Percentiles rank a stretch among this genome's conserved stretches.
Evolutionary conservation across 2,888 invertebrate species (phyloP).

Genomic region (Drosophila leonis): DNA sequence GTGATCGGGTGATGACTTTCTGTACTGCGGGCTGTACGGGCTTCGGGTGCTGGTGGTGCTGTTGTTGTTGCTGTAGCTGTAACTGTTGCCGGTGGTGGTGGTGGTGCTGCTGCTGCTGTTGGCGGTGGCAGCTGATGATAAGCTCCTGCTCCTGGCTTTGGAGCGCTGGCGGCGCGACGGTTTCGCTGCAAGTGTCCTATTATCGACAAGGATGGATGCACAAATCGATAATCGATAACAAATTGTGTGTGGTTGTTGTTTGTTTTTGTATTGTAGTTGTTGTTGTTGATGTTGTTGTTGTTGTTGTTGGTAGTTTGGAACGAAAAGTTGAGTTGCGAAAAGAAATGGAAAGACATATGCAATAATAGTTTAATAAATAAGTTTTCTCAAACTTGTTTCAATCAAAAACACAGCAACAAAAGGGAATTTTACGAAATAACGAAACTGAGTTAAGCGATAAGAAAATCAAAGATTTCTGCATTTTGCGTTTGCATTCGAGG

Average conservation of each 20-base stretch:
- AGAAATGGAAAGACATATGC: slow-evolving; percentile 77
- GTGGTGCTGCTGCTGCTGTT: slow-evolving; percentile 51
- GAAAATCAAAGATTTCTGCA: slow-evolving; percentile 45
- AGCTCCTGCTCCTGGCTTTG: slow-evolving; percentile 80
- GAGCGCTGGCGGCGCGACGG: slow-evolving; percentile 65
- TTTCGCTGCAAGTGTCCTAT: slow-evolving; percentile 82
- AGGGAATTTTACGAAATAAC: slow-evolving; percentile 55
- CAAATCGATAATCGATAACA: slow-evolving; percentile 33
- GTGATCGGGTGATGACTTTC: slow-evolving; percentile 82
- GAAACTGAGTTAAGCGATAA: slow-evolving; percentile 65
- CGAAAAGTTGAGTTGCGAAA: slow-evolving; percentile 66
- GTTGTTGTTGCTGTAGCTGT: slow-evolving; percentile 44
- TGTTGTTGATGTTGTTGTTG: slow-evolving; percentile 28
- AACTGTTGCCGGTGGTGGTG: slow-evolving; percentile 53
- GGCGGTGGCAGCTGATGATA: slow-evolving; percentile 75
- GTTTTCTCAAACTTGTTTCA: slow-evolving; percentile 30
- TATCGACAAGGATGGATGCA: slow-evolving; percentile 27
- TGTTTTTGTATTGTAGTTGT: slow-evolving; percentile 27
- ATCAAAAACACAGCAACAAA: slow-evolving; percentile 62
- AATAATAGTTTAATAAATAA: slow-evolving; percentile 57
- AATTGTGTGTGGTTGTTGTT: slow-evolving; percentile 38
- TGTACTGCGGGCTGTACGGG: slow-evolving; percentile 46
- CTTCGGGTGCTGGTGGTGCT: slow-evolving; percentile 35
- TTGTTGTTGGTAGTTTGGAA: slow-evolving; percentile 47
- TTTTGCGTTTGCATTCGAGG: slow-evolving; percentile 42